These are phyloP conservation scores for Australoheros scitulus DNA, from an alignment of 2,113 vertebrate genomes.

Conservation along the genomic window DNA sequence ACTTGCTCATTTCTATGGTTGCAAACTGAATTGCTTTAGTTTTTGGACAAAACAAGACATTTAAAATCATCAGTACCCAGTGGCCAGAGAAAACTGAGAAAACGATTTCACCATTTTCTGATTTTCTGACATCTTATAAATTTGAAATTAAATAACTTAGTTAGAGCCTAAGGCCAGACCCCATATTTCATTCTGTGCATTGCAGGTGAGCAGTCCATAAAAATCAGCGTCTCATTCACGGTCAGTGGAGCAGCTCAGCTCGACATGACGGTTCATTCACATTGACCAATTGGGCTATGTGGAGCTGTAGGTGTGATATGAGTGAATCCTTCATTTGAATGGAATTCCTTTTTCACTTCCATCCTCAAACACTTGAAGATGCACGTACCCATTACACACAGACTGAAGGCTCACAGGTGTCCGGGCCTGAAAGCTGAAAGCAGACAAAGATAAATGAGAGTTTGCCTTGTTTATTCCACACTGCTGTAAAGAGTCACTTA, in stretches of 20 bases:
- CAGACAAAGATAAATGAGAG: conserved; percentile 56
- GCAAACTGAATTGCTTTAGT: neutral
- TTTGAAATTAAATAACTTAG: neutral
- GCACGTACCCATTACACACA: neutral
- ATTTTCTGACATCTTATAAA: neutral
- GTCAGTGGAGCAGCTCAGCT: conserved; percentile 1
- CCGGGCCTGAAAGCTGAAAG: conserved; percentile 28
- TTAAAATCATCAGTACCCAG: no score
- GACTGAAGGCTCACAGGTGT: conserved; percentile 52
- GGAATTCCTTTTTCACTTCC: conserved; percentile 1
- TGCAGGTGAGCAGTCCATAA: neutral
- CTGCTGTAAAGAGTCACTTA: conserved; percentile 52
- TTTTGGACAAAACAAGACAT: neutral
- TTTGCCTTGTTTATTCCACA: conserved; percentile 18
- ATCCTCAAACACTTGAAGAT: conserved; percentile 32
- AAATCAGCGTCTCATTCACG: neutral
- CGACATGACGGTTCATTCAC: neutral
- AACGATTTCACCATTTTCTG: neutral
- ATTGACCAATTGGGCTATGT: neutral
- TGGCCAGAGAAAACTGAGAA: no score
- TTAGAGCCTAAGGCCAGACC: neutral
- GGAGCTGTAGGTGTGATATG: neutral
- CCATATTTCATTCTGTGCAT: neutral
- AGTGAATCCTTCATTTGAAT: neutral
- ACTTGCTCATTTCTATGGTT: neutral